Evolutionary conservation across 92 coral and sea anemone genomes (phyloP).

Genomic region (Isaurus tuberculatus): DNA sequence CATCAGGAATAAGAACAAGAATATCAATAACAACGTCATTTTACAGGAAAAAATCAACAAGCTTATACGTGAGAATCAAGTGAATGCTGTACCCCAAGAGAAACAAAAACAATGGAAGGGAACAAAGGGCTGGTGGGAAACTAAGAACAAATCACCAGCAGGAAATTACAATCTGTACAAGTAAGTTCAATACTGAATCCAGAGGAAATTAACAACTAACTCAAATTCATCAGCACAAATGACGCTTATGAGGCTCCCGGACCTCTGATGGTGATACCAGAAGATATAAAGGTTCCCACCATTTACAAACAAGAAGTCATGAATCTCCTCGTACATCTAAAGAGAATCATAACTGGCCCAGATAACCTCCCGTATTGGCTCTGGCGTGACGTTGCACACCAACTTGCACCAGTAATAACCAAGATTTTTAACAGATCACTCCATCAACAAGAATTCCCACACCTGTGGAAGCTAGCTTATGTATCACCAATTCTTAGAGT

Average conservation of each 20-base stretch:
- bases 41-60: conserved; percentile 46
- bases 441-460: conserved; percentile 27
- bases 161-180: conserved; percentile 43
- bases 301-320: not conserved
- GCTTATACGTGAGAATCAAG: conserved; percentile 56
- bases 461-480: conserved; percentile 35
- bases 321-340: not conserved
- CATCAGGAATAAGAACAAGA: conserved; percentile 26
- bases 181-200: conserved; percentile 8
- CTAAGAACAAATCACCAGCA: conserved; percentile 56
- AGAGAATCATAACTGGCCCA: conserved; percentile 40
- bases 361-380: conserved; percentile 46
- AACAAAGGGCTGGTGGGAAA: conserved; percentile 59
- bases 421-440: conserved; percentile 28
- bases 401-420: conserved; percentile 21
- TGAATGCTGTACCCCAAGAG: conserved; percentile 57
- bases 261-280: not conserved
- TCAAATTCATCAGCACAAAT: not conserved
- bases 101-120: conserved; percentile 25
- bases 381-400: conserved; percentile 27
- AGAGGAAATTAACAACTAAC: not conserved
- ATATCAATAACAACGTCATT: not conserved
- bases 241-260: not conserved
- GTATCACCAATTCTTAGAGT: conserved; percentile 36
- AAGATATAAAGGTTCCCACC: not conserved